phyloP scores from a whole-genome alignment of 2,888 invertebrate species.

The Ariolimax columbianus region DNA sequence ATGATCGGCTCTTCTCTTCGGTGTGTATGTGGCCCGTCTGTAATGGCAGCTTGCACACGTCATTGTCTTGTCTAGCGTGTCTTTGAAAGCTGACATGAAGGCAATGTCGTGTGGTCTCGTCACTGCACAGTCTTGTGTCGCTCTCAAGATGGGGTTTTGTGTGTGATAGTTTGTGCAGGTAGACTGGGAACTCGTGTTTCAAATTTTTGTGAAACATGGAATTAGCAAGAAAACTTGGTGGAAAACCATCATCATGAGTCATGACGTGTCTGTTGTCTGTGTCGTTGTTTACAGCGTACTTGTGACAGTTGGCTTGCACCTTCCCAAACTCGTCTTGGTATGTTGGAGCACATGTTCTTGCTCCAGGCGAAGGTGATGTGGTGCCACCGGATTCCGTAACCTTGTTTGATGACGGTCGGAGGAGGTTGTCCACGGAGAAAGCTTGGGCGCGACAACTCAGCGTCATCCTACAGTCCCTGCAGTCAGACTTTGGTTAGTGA shows the following conservation, averaged over 20 bases:
- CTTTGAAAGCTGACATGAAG: too few relatives aligned
- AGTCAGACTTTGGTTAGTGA: too few relatives aligned
- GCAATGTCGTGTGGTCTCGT: not conserved
- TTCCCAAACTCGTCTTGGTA: not conserved
- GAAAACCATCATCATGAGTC: not conserved
- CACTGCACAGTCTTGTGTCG: too few relatives aligned
- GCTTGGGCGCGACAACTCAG: constrained; percentile 63
- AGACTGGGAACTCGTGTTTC: not conserved
- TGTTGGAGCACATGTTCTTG: not conserved
- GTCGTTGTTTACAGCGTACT: not conserved
- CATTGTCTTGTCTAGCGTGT: not conserved
- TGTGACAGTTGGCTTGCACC: not conserved
- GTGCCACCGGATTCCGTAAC: not conserved
- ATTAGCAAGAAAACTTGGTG: not conserved
- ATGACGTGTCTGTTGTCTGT: not conserved
- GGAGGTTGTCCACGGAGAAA: constrained; percentile 62
- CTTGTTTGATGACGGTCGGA: constrained; percentile 49
- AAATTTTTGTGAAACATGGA: not conserved
- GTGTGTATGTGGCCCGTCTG: too few relatives aligned
- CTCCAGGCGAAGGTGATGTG: not conserved
- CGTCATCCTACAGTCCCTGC: constrained; percentile 47
- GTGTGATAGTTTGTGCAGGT: not conserved
- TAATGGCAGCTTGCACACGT: not conserved
- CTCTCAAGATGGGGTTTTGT: not conserved
- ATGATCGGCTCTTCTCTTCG: not conserved